Evolutionary conservation across 2,888 invertebrate genomes (phyloP).

Genomic region (Ischnura elegans): DNA sequence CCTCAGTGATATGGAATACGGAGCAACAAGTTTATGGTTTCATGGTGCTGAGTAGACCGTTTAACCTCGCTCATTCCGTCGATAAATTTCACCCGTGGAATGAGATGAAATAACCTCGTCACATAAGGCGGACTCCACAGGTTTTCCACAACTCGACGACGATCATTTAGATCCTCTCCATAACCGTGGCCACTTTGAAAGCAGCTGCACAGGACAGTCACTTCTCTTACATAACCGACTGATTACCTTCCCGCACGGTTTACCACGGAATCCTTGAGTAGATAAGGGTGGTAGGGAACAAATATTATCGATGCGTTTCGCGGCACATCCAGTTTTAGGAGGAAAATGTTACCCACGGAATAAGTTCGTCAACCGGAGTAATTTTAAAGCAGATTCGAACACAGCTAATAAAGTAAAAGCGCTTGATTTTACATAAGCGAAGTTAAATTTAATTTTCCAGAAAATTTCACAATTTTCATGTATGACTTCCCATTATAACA

Average conservation of each 20-base stretch:
- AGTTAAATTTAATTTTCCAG: no score
- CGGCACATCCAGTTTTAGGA: no score
- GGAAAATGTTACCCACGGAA: no score
- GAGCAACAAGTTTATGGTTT: not conserved
- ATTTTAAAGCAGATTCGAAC: no score
- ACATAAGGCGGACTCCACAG: not conserved
- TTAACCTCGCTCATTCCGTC: not conserved
- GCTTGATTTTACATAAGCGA: no score
- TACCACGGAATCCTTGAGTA: not conserved
- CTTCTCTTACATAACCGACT: no score
- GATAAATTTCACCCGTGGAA: not conserved
- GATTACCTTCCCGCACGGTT: not conserved
- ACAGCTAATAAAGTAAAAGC: no score
- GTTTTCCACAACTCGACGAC: not conserved
- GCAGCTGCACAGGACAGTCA: not conserved
- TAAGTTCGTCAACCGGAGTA: no score
- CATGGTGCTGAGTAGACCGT: not conserved
- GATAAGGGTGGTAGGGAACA: no score
- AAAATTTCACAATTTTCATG: no score
- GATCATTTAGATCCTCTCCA: not conserved
- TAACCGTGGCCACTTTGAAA: not conserved
- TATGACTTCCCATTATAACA: no score
- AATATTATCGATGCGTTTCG: no score
- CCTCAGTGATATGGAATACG: not conserved
- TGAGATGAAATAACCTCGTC: not conserved